phyloP scores from a whole-genome alignment of 92 coral and sea anemone species.

The Epizoanthus stellaris region DNA sequence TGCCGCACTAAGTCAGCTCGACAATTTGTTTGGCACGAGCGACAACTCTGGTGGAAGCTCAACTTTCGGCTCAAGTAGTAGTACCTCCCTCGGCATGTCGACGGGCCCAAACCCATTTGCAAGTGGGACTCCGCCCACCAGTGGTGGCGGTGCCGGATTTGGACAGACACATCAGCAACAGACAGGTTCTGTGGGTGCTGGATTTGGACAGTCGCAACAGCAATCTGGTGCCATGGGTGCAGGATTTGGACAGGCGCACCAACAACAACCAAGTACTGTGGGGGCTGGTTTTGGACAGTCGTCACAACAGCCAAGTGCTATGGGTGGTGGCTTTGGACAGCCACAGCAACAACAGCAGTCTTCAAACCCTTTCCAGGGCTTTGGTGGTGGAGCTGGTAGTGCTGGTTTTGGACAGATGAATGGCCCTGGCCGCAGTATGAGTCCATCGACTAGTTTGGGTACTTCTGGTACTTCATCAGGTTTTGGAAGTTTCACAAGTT shows the following conservation, averaged over 20 bases:
- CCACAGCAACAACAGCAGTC: slow-evolving; percentile 67
- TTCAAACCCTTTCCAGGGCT: slow-evolving; percentile 94
- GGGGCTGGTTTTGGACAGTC: slow-evolving; percentile 21
- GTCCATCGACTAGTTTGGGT: slow-evolving; percentile 67
- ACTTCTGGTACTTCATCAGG: slow-evolving; percentile 64
- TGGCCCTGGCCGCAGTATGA: slow-evolving; percentile 79
- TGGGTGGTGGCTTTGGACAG: slow-evolving; percentile 50
- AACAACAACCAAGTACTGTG: slow-evolving; percentile 11
- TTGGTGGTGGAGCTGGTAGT: slow-evolving; percentile 71
- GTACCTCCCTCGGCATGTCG: slow-evolving; percentile 86
- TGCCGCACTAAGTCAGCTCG: slow-evolving; percentile 94
- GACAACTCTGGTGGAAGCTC: slow-evolving; percentile 69
- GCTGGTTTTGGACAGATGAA: slow-evolving; percentile 73
- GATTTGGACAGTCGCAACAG: no score
- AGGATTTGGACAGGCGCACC: slow-evolving; percentile 18
- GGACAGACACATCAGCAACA: slow-evolving; percentile 14
- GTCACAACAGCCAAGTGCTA: neutral
- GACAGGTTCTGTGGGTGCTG: no score
- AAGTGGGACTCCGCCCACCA: slow-evolving; percentile 51
- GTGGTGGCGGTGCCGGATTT: slow-evolving; percentile 26
- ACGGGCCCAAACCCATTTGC: slow-evolving; percentile 98
- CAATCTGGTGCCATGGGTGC: no score
- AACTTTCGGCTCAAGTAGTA: slow-evolving; percentile 76
- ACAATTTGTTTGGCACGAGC: slow-evolving; percentile 75
- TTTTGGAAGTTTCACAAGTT: slow-evolving; percentile 74